Percentiles rank a stretch among this genome's conserved stretches.
Evolutionary conservation across 2,113 vertebrate genomes (phyloP).

Genomic region (Nothoprocta perdicaria): DNA sequence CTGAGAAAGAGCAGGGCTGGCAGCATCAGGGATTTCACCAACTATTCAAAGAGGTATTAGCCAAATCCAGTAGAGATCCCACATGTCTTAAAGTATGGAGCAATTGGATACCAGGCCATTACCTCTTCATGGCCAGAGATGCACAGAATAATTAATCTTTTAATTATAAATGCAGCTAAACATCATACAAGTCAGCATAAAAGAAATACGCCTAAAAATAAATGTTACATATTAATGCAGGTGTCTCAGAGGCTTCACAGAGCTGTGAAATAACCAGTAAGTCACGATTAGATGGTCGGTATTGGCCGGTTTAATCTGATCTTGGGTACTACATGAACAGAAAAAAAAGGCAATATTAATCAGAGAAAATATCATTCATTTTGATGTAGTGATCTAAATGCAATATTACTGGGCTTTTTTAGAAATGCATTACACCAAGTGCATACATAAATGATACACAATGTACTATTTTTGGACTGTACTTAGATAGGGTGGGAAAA

Average conservation of each 20-base stretch:
- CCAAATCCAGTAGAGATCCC: background rate
- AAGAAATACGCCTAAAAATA: background rate
- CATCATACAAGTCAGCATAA: background rate
- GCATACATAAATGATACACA: too few species aligned
- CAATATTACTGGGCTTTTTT: background rate
- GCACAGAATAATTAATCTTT: background rate
- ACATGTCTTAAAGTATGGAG: background rate
- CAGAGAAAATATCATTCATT: background rate
- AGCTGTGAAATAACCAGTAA: background rate
- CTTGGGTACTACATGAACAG: background rate
- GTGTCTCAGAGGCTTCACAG: background rate
- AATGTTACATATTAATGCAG: background rate
- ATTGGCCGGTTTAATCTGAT: background rate
- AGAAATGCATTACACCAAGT: background rate
- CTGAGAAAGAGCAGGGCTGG: background rate
- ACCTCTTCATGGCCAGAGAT: background rate
- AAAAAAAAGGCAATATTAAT: background rate
- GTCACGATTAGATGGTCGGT: rapidly evolving
- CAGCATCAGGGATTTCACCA: background rate
- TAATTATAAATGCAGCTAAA: background rate
- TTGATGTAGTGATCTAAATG: background rate
- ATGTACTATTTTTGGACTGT: background rate
- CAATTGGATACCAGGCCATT: background rate
- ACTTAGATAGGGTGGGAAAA: background rate
- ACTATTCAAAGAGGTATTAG: background rate